A percentile compares a stretch with the other conserved stretches of the same genome.
These are phyloP conservation scores for Junonia oenone DNA, from an alignment of 2,888 invertebrate species.

Conservation along the genomic window DNA sequence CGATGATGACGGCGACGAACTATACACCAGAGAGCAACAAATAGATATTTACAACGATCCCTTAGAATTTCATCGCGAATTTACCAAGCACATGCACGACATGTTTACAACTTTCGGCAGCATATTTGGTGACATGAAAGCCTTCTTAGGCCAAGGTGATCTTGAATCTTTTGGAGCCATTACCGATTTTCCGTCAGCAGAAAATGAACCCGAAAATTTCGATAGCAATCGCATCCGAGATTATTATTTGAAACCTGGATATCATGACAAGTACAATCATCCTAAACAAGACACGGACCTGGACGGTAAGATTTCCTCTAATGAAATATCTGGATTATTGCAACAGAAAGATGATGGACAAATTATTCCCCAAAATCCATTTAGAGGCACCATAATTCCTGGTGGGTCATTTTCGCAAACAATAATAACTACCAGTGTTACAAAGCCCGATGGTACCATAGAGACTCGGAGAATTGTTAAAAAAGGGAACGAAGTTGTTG, in stretches of 20 bases:
- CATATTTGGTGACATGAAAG: conserved; percentile 58
- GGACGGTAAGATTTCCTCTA: conserved; percentile 66
- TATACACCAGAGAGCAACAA: conserved; percentile 54
- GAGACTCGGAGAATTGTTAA: conserved; percentile 66
- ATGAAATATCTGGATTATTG: conserved; percentile 63
- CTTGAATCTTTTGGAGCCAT: conserved; percentile 36
- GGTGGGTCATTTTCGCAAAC: conserved; percentile 62
- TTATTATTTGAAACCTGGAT: conserved; percentile 68
- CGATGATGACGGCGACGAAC: conserved; percentile 64
- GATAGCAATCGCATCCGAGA: conserved; percentile 54
- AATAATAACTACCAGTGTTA: conserved; percentile 66
- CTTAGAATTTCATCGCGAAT: conserved; percentile 49
- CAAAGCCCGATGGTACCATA: conserved; percentile 61
- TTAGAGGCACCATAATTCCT: conserved; percentile 52
- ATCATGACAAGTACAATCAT: conserved; percentile 44
- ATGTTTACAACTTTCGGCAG: conserved; percentile 57
- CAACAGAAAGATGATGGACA: conserved; percentile 48
- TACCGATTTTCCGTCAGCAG: conserved; percentile 22
- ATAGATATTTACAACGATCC: conserved; percentile 40
- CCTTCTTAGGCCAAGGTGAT: conserved; percentile 48
- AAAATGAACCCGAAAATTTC: conserved; percentile 37
- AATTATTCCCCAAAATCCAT: conserved; percentile 37
- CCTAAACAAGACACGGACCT: conserved; percentile 56
- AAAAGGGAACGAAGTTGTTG: conserved; percentile 61
- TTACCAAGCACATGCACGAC: conserved; percentile 59